These are phyloP conservation scores for Eupristina koningsbergeri DNA, from an alignment of 1,140 invertebrate species.

Conservation along the genomic window DNA sequence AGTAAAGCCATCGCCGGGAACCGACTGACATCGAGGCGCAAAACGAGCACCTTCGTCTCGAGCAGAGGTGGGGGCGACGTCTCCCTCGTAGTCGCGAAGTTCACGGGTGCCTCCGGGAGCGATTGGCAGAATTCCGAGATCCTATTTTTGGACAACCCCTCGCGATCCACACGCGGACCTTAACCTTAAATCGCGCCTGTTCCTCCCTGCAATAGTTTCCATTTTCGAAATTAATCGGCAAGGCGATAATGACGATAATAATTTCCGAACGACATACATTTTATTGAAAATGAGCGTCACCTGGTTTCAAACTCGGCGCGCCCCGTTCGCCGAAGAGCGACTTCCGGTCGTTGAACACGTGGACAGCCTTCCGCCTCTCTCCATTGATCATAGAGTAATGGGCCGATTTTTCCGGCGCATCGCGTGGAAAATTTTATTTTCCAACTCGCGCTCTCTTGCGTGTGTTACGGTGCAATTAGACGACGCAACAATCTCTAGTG, in stretches of 20 bases:
- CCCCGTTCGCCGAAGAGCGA: too few relatives aligned
- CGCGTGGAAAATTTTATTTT: too few relatives aligned
- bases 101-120: slow-evolving; percentile 15
- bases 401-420: too few relatives aligned
- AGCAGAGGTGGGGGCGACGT: not conserved
- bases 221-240: not conserved
- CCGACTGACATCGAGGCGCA: slow-evolving; percentile 32
- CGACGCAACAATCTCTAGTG: not conserved
- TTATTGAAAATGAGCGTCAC: too few relatives aligned
- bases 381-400: too few relatives aligned
- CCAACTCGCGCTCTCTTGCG: too few relatives aligned
- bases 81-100: slow-evolving; percentile 14
- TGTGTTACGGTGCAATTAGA: not conserved
- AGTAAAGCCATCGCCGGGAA: slow-evolving; percentile 24
- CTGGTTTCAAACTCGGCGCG: too few relatives aligned
- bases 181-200: slow-evolving; percentile 24
- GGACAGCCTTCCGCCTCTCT: too few relatives aligned
- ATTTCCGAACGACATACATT: too few relatives aligned
- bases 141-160: slow-evolving; percentile 28
- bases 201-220: too few relatives aligned
- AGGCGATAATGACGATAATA: not conserved
- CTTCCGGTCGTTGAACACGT: too few relatives aligned
- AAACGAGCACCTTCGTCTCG: not conserved
- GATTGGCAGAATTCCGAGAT: slow-evolving; percentile 40
- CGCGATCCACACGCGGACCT: slow-evolving; percentile 1